Evolutionary conservation across 2,113 vertebrate genomes (phyloP).

Genomic region (Indicator maculatus): DNA sequence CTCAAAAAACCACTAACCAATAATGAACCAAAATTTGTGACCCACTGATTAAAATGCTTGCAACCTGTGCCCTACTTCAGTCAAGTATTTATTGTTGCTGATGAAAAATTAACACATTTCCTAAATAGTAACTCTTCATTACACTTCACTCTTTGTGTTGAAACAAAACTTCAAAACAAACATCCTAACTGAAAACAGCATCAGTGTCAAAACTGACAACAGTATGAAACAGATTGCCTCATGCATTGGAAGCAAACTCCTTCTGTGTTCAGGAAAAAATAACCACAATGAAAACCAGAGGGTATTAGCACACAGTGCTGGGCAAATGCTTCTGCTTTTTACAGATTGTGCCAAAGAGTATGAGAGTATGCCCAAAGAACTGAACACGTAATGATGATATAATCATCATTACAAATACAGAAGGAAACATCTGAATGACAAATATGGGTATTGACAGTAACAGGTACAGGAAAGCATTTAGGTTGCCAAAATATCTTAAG

Average conservation of each 20-base stretch:
- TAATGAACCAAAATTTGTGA: neutral
- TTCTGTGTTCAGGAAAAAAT: neutral
- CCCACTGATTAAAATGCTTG: neutral
- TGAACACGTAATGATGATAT: neutral
- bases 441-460: neutral
- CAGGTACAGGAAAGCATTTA: neutral
- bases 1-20: neutral
- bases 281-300: neutral
- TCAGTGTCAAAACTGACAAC: conserved; percentile 2
- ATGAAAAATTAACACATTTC: neutral
- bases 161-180: neutral
- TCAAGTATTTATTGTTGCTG: neutral
- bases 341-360: neutral
- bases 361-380: neutral
- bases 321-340: neutral
- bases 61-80: neutral
- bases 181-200: conserved; percentile 16
- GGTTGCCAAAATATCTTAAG: conserved; percentile 61
- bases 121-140: neutral
- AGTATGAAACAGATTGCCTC: neutral
- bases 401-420: neutral
- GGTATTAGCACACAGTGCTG: neutral
- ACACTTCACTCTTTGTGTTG: neutral
- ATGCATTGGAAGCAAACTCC: conserved; percentile 14
- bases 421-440: neutral